Conservation (phyloP, 2,888 invertebrate species). For the Microchrysa polita region DNA sequence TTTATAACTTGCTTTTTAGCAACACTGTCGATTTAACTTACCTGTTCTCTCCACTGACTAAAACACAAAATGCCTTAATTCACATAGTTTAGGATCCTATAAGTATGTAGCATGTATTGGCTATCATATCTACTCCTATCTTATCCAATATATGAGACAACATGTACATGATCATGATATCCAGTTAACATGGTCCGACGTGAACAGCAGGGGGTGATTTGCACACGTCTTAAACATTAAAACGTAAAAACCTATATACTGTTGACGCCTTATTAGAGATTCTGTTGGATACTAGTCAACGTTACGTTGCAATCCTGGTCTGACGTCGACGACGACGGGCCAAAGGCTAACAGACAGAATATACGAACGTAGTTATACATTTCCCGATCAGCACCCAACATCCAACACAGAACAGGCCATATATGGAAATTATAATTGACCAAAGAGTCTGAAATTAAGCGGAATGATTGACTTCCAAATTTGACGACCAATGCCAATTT, state of each 20-base stretch:
- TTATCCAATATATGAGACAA: constrained; percentile 15
- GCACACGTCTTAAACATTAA: constrained; percentile 38
- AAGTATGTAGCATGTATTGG: not conserved
- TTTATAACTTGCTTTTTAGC: too few species aligned
- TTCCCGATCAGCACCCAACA: not conserved
- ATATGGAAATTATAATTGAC: constrained; percentile 38
- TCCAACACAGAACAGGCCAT: not conserved
- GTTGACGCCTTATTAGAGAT: constrained; percentile 41
- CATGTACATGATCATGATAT: not conserved
- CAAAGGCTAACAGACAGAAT: not conserved
- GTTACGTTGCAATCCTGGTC: too few species aligned
- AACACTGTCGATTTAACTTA: not conserved
- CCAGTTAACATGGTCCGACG: constrained; percentile 29
- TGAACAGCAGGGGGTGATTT: constrained; percentile 39
- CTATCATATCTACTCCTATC: not conserved
- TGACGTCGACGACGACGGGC: not conserved
- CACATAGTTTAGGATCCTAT: not conserved
- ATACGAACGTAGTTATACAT: not conserved
- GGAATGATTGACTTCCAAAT: constrained; percentile 40
- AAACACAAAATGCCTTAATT: not conserved
- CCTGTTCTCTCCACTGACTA: not conserved
- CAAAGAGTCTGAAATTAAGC: constrained; percentile 34
- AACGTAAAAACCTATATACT: constrained; percentile 13
- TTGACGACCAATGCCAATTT: constrained; percentile 9
- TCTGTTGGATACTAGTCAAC: constrained; percentile 21